A percentile compares a stretch with the other conserved stretches of the same genome.
phyloP scores from a whole-genome alignment of 1,140 invertebrate genomes.

The Pseudomyrmex gracilis region DNA sequence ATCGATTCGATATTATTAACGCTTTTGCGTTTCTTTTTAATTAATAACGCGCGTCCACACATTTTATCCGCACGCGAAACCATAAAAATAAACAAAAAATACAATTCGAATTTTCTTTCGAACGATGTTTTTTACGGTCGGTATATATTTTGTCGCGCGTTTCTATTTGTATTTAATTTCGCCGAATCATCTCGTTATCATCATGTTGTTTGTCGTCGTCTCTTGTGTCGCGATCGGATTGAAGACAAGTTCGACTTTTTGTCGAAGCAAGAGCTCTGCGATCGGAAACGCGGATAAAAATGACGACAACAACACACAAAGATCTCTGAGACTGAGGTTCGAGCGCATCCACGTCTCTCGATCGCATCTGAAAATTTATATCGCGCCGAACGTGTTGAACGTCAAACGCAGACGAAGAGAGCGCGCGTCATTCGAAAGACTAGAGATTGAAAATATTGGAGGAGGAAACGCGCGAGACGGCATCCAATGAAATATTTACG shows the following conservation, averaged over 20 bases:
- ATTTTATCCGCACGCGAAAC: no score
- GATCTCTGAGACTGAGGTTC: background rate
- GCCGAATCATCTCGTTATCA: no score
- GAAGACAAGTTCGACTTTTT: background rate
- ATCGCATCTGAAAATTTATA: slow-evolving; percentile 59
- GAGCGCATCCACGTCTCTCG: slow-evolving; percentile 67
- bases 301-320: background rate
- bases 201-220: no score
- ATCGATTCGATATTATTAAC: background rate
- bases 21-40: background rate
- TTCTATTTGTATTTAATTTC: no score
- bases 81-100: no score
- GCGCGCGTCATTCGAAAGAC: slow-evolving; percentile 35
- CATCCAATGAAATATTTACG: slow-evolving; percentile 25
- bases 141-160: no score
- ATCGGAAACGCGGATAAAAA: background rate
- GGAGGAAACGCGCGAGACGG: background rate
- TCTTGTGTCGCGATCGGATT: no score
- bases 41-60: no score
- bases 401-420: slow-evolving; percentile 64
- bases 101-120: background rate
- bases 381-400: slow-evolving; percentile 43
- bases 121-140: no score
- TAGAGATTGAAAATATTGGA: slow-evolving; percentile 41
- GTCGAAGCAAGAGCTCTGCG: background rate